These are phyloP conservation scores for Peromyscus melanophrys DNA, from an alignment of 2,797 vertebrate genomes.

Conservation along the genomic window DNA sequence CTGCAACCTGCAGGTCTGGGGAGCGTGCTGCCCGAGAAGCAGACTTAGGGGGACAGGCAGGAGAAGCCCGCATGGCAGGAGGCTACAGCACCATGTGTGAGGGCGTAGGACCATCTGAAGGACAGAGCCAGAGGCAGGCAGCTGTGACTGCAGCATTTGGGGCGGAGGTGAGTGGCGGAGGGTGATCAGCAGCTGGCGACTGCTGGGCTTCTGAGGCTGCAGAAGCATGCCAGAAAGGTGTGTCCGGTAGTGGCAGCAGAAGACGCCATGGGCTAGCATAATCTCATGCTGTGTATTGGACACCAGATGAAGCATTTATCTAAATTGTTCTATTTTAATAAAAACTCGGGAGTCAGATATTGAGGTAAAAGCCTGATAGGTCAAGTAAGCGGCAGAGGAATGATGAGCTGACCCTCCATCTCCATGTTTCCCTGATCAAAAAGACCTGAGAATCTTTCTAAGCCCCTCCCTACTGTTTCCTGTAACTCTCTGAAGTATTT, in stretches of 20 bases:
- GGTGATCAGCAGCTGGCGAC: too few species aligned
- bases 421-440: not conserved
- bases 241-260: not conserved
- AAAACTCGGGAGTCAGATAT: not conserved
- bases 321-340: not conserved
- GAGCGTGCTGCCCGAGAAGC: not conserved
- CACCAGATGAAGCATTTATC: not conserved
- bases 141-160: not conserved
- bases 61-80: not conserved
- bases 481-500: not conserved
- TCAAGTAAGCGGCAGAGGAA: not conserved
- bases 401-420: not conserved
- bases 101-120: not conserved
- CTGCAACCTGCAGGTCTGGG: not conserved
- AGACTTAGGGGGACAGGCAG: not conserved
- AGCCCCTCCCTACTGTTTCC: not conserved
- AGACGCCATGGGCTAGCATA: not conserved
- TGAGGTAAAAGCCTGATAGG: not conserved
- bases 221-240: too few species aligned
- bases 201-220: too few species aligned
- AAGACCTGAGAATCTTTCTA: not conserved
- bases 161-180: not conserved
- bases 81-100: not conserved
- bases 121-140: not conserved
- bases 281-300: not conserved